A percentile compares a stretch with the other conserved stretches of the same genome.
Evolutionary conservation across 2,888 invertebrate genomes (phyloP).

Genomic region (Diaprepes abbreviatus): DNA sequence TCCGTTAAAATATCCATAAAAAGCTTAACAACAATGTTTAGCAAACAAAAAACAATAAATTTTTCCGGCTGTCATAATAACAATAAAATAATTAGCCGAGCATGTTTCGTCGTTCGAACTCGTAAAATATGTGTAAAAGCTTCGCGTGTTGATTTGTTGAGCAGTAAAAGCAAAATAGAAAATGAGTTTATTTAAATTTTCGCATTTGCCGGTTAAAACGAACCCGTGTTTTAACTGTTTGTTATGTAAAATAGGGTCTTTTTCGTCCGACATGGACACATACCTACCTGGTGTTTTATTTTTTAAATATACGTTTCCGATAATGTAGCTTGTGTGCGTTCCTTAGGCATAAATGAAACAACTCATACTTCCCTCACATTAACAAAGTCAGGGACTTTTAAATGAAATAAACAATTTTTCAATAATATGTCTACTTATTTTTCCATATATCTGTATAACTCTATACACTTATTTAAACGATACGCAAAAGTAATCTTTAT

Average conservation of each 20-base stretch:
- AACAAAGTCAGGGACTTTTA: no score
- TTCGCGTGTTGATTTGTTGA: constrained; percentile 43
- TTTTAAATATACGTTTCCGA: neutral
- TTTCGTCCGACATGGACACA: constrained; percentile 26
- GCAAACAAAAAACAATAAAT: constrained; percentile 14
- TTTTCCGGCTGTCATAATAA: constrained; percentile 23
- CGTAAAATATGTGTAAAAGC: constrained; percentile 34
- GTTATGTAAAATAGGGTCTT: constrained; percentile 46
- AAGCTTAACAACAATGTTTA: constrained; percentile 8
- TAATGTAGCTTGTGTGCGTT: constrained; percentile 1
- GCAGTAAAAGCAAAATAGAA: constrained; percentile 46
- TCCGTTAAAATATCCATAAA: neutral
- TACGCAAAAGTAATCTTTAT: no score
- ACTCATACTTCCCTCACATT: no score
- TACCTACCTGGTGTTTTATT: constrained; percentile 34
- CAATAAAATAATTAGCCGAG: constrained; percentile 36
- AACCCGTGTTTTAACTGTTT: constrained; percentile 41
- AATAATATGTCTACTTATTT: no score
- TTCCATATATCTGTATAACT: no score
- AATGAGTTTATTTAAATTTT: constrained; percentile 49
- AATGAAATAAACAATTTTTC: no score
- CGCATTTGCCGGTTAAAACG: constrained; percentile 39
- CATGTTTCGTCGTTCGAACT: constrained; percentile 23
- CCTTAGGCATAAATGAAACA: no score
- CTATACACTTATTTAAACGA: no score